A percentile compares a stretch with the other conserved stretches of the same genome.
phyloP scores from a whole-genome alignment of 2,888 invertebrate species.

The Diachrysia chrysitis region DNA sequence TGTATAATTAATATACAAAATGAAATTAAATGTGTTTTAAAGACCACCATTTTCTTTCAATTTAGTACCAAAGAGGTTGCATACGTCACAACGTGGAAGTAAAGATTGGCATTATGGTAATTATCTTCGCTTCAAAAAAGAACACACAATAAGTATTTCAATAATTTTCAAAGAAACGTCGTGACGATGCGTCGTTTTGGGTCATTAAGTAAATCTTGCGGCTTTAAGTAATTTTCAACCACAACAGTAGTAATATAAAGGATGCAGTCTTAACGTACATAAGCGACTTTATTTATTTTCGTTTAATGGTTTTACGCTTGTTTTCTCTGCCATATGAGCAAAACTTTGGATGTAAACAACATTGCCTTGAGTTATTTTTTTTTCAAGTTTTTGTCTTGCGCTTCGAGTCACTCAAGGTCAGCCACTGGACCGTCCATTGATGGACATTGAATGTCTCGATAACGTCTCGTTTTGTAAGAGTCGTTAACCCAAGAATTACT shows the following conservation, averaged over 20 bases:
- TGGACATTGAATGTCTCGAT: conserved; percentile 4
- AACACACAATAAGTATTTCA: conserved; percentile 23
- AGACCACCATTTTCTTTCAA: not conserved
- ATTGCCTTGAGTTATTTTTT: conserved; percentile 35
- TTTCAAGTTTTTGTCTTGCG: conserved; percentile 9
- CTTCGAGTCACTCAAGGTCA: conserved; percentile 35
- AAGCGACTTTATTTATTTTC: conserved; percentile 4
- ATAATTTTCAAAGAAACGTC: conserved; percentile 18
- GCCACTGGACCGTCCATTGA: conserved; percentile 17
- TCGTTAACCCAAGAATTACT: conserved; percentile 1
- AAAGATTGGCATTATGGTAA: conserved; percentile 21
- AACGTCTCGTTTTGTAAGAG: not conserved
- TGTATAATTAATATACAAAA: not conserved
- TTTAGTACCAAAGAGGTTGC: not conserved
- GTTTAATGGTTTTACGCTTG: conserved; percentile 22
- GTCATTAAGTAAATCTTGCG: conserved; percentile 15
- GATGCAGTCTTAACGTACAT: not conserved
- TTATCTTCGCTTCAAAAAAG: conserved; percentile 31
- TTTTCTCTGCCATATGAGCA: conserved; percentile 33
- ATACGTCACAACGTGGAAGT: conserved; percentile 13
- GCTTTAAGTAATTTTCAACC: conserved; percentile 21
- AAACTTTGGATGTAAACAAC: conserved; percentile 31
- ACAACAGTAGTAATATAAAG: not conserved
- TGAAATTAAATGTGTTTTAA: not conserved
- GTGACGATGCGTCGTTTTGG: conserved; percentile 33